Evolutionary conservation across 2,797 vertebrate genomes (phyloP).

Genomic region (Sphenodon punctatus): DNA sequence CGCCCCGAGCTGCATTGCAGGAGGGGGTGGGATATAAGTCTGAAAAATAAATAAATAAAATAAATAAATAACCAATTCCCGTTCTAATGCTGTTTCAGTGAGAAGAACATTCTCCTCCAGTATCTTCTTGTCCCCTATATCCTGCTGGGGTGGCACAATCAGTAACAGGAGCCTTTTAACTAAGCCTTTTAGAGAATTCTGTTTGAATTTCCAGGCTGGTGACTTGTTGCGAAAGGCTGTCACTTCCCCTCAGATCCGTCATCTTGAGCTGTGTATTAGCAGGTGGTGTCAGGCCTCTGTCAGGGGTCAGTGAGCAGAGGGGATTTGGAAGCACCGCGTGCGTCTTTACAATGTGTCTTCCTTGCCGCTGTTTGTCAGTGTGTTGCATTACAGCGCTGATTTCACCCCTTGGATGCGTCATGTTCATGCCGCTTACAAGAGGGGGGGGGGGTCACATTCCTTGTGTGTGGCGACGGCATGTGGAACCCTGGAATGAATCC

Average conservation of each 20-base stretch:
- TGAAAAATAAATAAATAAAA: too few relatives aligned
- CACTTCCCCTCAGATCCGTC: constrained; percentile 21
- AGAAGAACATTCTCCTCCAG: too few relatives aligned
- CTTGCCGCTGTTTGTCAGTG: not conserved
- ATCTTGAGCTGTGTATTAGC: not conserved
- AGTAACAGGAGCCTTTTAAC: not conserved
- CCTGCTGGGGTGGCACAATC: not conserved
- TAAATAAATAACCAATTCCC: too few relatives aligned
- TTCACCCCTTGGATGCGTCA: not conserved
- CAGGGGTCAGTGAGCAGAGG: constrained; percentile 23
- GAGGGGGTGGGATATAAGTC: too few relatives aligned
- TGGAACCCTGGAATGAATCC: too few relatives aligned
- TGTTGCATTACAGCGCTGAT: not conserved
- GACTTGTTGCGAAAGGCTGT: constrained; percentile 29
- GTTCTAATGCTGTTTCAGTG: too few relatives aligned
- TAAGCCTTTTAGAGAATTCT: constrained; percentile 11
- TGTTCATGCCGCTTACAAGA: not conserved
- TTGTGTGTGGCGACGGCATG: too few relatives aligned
- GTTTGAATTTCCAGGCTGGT: constrained; percentile 21
- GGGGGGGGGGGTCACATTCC: too few relatives aligned
- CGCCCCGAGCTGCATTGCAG: too few relatives aligned
- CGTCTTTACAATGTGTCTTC: not conserved
- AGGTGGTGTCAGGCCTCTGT: constrained; percentile 35
- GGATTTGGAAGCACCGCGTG: not conserved
- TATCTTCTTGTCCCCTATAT: not conserved